Evolutionary conservation across 2,888 invertebrate species (phyloP).

Genomic region (Dendrolimus pini): DNA sequence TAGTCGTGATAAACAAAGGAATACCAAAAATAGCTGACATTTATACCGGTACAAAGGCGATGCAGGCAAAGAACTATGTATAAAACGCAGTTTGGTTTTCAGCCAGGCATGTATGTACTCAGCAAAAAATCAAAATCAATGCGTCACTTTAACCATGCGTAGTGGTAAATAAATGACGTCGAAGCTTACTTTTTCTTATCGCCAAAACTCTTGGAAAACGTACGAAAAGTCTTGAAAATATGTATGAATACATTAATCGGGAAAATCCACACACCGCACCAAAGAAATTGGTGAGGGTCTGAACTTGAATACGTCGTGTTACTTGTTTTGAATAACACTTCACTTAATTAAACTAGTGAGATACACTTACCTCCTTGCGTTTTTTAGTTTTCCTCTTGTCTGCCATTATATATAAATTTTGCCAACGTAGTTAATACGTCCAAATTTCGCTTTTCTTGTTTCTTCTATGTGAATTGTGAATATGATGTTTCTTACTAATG

Average conservation of each 20-base stretch:
- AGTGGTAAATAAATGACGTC: slow-evolving; percentile 1
- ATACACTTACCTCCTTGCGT: slow-evolving; percentile 61
- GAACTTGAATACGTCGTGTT: not conserved
- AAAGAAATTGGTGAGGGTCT: not conserved
- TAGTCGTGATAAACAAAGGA: slow-evolving; percentile 30
- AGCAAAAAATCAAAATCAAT: slow-evolving; percentile 29
- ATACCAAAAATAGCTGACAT: slow-evolving; percentile 37
- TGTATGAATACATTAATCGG: not conserved
- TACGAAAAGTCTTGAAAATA: not conserved
- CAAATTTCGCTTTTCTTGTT: slow-evolving; percentile 23
- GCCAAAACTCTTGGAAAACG: no score
- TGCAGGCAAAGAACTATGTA: slow-evolving; percentile 37
- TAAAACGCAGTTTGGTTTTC: slow-evolving; percentile 29
- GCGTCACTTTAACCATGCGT: slow-evolving; percentile 30
- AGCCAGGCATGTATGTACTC: slow-evolving; percentile 24
- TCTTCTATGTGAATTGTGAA: slow-evolving; percentile 11
- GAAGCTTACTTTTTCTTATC: not conserved
- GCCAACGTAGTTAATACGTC: slow-evolving; percentile 39
- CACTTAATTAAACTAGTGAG: not conserved
- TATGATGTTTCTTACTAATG: no score
- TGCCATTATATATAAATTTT: slow-evolving; percentile 57
- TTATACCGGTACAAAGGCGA: slow-evolving; percentile 25
- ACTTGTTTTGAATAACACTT: not conserved
- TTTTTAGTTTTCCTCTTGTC: slow-evolving; percentile 70
- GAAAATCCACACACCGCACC: slow-evolving; percentile 2